Conservation (phyloP, 2,797 vertebrate species). For the Ctenochaetus hawaiiensis region DNA sequence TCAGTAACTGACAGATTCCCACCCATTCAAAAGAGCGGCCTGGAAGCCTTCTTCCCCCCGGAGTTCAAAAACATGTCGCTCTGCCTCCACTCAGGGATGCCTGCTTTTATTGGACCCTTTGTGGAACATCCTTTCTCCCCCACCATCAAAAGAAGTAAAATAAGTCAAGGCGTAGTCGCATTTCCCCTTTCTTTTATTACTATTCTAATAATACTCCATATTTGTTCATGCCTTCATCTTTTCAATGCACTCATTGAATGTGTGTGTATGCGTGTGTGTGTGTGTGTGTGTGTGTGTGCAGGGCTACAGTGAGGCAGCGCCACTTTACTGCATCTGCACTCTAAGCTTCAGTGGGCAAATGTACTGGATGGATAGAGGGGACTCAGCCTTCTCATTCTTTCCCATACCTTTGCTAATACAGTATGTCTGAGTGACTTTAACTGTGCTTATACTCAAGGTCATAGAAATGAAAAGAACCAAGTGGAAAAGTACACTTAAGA, state of each 20-base stretch:
- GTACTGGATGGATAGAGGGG: conserved; percentile 35
- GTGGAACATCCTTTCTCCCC: conserved; percentile 68
- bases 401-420: conserved; percentile 23
- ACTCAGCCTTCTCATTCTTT: conserved; percentile 26
- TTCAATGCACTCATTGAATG: conserved; percentile 56
- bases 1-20: conserved; percentile 59
- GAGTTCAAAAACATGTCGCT: conserved; percentile 68
- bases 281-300: conserved; percentile 11
- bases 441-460: conserved; percentile 23
- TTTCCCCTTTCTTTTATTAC: conserved; percentile 60
- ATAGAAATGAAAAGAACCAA: conserved; percentile 35
- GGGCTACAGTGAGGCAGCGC: conserved; percentile 35
- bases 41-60: conserved; percentile 50
- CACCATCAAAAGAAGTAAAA: conserved; percentile 73
- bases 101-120: conserved; percentile 73
- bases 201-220: conserved; percentile 72
- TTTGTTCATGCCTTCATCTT: conserved; percentile 62
- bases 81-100: conserved; percentile 64
- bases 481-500: conserved; percentile 20
- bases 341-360: conserved; percentile 70
- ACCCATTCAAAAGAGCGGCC: conserved; percentile 55
- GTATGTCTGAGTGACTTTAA: conserved; percentile 27
- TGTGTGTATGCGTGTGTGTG: conserved; percentile 31
- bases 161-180: conserved; percentile 60
- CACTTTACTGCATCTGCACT: conserved; percentile 56